Evolutionary conservation across 2,888 invertebrate genomes (phyloP).

Genomic region (Drosophila fulvimacula): DNA sequence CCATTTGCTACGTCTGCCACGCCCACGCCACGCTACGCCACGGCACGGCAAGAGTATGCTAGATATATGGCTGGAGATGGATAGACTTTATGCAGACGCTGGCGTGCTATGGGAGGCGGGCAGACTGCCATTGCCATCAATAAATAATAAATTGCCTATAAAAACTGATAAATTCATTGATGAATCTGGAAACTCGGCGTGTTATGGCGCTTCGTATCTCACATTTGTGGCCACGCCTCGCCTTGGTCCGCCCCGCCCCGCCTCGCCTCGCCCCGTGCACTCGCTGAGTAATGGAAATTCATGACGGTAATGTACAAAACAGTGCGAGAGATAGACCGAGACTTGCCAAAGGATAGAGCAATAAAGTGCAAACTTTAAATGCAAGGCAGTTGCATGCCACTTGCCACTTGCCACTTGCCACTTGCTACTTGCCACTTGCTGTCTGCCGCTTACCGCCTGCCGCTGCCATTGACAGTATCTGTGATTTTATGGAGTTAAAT

Average conservation of each 20-base stretch:
- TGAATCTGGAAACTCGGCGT: slow-evolving; percentile 56
- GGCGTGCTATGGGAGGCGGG: slow-evolving; percentile 14
- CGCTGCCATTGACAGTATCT: slow-evolving; percentile 50
- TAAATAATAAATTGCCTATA: slow-evolving; percentile 79
- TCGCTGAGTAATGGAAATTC: slow-evolving; percentile 73
- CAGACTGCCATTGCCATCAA: slow-evolving; percentile 57
- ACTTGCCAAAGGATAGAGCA: not conserved
- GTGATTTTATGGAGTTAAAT: slow-evolving; percentile 54
- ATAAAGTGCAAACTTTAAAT: slow-evolving; percentile 34
- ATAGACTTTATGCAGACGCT: slow-evolving; percentile 41
- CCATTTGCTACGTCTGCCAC: slow-evolving; percentile 10
- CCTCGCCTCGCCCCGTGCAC: slow-evolving; percentile 3
- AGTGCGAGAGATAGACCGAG: not conserved
- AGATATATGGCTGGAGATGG: slow-evolving; percentile 32
- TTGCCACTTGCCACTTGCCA: slow-evolving; percentile 29
- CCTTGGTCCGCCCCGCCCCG: not conserved
- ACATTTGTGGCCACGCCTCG: slow-evolving; percentile 37
- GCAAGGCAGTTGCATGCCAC: slow-evolving; percentile 43
- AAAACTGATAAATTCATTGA: slow-evolving; percentile 79
- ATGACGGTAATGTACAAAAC: slow-evolving; percentile 43
- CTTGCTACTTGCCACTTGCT: slow-evolving; percentile 23
- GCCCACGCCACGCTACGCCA: not conserved
- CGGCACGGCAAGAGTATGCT: slow-evolving; percentile 26
- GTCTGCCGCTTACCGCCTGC: not conserved
- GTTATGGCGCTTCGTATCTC: slow-evolving; percentile 32